A percentile compares a stretch with the other conserved stretches of the same genome.
phyloP scores from a whole-genome alignment of 1,140 invertebrate genomes.

The Drosophila eugracilis region DNA sequence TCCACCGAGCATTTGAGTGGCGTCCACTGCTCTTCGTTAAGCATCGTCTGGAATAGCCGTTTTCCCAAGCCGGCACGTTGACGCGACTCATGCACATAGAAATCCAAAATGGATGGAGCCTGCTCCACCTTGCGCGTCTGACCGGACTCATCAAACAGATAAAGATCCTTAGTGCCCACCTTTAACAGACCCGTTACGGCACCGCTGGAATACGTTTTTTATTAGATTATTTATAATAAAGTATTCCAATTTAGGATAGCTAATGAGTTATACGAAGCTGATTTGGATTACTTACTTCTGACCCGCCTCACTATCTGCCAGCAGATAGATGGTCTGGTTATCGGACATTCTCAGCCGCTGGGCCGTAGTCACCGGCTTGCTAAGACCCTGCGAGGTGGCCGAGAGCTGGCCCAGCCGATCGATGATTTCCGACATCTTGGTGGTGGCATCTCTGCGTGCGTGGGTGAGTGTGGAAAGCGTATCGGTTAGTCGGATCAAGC shows the following conservation, averaged over 20 bases:
- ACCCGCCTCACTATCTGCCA: constrained; percentile 87
- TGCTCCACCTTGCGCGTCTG: constrained; percentile 89
- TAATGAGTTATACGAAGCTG: too few relatives aligned
- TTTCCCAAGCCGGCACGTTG: constrained; percentile 93
- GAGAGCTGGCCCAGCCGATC: constrained; percentile 90
- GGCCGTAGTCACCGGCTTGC: constrained; percentile 89
- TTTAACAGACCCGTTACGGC: constrained; percentile 92
- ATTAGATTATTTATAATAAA: constrained; percentile 85
- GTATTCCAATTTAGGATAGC: too few relatives aligned
- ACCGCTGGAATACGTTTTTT: constrained; percentile 84
- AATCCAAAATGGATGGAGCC: constrained; percentile 93
- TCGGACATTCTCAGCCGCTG: constrained; percentile 89
- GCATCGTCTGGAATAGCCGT: constrained; percentile 92
- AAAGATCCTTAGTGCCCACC: constrained; percentile 93
- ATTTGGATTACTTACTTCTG: constrained; percentile 86
- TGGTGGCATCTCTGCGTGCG: constrained; percentile 87
- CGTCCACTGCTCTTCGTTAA: constrained; percentile 89
- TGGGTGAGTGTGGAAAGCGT: constrained; percentile 65
- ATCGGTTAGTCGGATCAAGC: constrained; percentile 51
- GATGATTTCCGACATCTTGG: constrained; percentile 88
- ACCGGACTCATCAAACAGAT: constrained; percentile 90
- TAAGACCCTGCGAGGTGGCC: constrained; percentile 90
- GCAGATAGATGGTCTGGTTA: constrained; percentile 88
- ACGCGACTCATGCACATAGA: constrained; percentile 92
- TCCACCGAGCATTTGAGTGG: constrained; percentile 94